These are phyloP conservation scores for Galeopterus variegatus DNA, from an alignment of 2,113 vertebrate species.

Conservation along the genomic window DNA sequence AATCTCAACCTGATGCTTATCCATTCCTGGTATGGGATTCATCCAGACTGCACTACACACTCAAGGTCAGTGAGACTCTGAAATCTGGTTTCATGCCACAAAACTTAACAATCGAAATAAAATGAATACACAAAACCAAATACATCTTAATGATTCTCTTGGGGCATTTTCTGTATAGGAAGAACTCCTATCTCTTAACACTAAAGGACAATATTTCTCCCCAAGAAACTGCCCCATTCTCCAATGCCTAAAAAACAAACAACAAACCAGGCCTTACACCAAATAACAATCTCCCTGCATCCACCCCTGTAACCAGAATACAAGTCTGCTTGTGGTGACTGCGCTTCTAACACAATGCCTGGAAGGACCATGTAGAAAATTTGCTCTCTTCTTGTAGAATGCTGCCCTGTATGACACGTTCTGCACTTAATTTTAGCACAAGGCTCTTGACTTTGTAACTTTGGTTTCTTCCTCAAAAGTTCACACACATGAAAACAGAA, in stretches of 20 bases:
- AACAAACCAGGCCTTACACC: not conserved
- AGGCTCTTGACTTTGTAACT: not conserved
- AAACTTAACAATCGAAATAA: not conserved
- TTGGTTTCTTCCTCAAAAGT: not conserved
- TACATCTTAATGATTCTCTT: not conserved
- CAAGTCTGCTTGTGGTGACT: fast-evolving
- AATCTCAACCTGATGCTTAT: not conserved
- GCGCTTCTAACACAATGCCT: not conserved
- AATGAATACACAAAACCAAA: constrained; percentile 35
- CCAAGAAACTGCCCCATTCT: not conserved
- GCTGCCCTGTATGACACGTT: not conserved
- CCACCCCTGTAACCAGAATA: not conserved
- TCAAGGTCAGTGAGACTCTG: not conserved
- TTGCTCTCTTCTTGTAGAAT: not conserved
- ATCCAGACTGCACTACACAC: constrained; percentile 22
- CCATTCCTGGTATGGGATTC: not conserved
- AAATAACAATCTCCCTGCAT: not conserved
- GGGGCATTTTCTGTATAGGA: not conserved
- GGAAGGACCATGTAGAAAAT: not conserved
- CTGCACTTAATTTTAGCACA: not conserved
- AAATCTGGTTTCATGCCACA: not conserved
- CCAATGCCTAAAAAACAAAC: not conserved
- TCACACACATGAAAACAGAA: not conserved
- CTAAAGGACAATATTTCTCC: not conserved
- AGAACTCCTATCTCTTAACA: not conserved